A percentile compares a stretch with the other conserved stretches of the same genome.
Evolutionary conservation across 1,140 invertebrate genomes (phyloP).

Genomic region (Trypoxylus dichotomus): DNA sequence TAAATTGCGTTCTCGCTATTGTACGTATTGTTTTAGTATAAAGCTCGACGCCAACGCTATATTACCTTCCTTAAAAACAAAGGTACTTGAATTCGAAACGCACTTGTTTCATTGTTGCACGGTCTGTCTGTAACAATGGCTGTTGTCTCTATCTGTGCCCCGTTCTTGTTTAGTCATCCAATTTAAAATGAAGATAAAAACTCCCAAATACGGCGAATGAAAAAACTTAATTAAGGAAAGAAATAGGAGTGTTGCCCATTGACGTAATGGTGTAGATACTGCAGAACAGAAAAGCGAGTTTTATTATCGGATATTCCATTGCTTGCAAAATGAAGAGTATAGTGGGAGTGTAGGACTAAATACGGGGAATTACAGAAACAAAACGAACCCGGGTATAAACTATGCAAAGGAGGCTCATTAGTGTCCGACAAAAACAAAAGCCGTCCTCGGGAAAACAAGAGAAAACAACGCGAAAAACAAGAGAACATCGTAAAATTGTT

Average conservation of each 20-base stretch:
- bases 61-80: neutral
- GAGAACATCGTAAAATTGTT: slow-evolving; percentile 22
- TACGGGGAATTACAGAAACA: slow-evolving; percentile 15
- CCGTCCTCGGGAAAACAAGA: neutral
- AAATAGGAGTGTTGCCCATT: neutral
- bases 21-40: neutral
- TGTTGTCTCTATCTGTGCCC: slow-evolving; percentile 6
- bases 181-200: slow-evolving; percentile 22
- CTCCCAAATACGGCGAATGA: neutral
- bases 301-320: slow-evolving; percentile 11
- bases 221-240: slow-evolving; percentile 21
- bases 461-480: slow-evolving; percentile 25
- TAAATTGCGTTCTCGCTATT: neutral
- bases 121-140: neutral
- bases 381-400: slow-evolving; percentile 18
- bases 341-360: neutral
- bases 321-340: neutral
- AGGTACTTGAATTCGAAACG: neutral
- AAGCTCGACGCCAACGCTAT: neutral
- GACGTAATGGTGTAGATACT: neutral
- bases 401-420: slow-evolving; percentile 23
- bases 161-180: neutral
- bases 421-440: slow-evolving; percentile 6
- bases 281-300: neutral
- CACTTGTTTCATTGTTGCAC: slow-evolving; percentile 7